Conservation (phyloP, 92 coral and sea anemone genomes). For the Siderastrea radians region DNA sequence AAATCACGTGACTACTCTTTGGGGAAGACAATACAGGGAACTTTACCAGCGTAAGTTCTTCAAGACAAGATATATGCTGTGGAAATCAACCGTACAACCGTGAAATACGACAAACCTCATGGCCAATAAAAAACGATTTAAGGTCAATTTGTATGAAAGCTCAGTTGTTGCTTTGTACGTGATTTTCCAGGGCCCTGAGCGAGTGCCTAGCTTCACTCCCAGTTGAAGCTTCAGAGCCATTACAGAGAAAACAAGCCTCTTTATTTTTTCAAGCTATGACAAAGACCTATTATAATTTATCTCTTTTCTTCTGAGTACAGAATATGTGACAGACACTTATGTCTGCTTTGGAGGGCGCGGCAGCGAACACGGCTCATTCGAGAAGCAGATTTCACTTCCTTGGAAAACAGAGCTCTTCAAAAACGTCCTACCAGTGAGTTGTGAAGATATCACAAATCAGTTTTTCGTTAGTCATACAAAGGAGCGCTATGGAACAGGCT, state of each 20-base stretch:
- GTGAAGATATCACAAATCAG: not conserved
- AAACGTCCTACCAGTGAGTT: constrained; percentile 79
- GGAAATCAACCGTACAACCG: too few relatives aligned
- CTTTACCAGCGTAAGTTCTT: constrained; percentile 81
- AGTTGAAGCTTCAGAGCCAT: too few relatives aligned
- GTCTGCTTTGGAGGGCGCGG: constrained; percentile 75
- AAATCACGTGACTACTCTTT: constrained; percentile 80
- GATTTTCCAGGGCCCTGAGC: too few relatives aligned
- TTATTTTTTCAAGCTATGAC: not conserved
- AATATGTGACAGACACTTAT: not conserved
- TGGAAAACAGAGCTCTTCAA: constrained; percentile 97
- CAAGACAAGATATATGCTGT: too few relatives aligned
- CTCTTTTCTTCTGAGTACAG: not conserved
- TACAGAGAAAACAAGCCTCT: too few relatives aligned
- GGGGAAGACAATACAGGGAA: constrained; percentile 95
- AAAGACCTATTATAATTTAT: too few relatives aligned
- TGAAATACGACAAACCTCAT: too few relatives aligned
- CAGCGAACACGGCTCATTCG: constrained; percentile 80
- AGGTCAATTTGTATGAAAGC: too few relatives aligned
- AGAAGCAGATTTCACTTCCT: constrained; percentile 78
- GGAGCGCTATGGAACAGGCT: not conserved
- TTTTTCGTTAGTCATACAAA: not conserved
- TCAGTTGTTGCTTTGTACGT: too few relatives aligned
- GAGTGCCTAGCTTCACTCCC: too few relatives aligned
- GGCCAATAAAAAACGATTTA: too few relatives aligned